phyloP scores from a whole-genome alignment of 92 coral and sea anemone genomes.

The Phymanthus crucifer region DNA sequence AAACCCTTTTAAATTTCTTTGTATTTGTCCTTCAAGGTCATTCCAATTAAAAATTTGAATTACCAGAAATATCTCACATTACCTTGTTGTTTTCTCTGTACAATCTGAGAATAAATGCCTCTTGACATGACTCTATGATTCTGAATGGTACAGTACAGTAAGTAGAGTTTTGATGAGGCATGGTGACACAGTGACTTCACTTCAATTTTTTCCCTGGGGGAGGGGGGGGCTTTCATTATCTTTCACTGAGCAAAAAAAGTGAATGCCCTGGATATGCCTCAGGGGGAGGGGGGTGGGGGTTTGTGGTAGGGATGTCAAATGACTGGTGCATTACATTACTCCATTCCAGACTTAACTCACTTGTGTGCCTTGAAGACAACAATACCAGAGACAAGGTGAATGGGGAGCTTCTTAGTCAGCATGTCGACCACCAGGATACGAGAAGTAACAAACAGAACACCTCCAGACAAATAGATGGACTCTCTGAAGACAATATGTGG shows the following conservation, averaged over 20 bases:
- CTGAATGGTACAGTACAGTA: no score
- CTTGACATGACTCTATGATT: conserved; percentile 97
- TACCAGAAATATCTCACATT: neutral
- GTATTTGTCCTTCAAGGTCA: no score
- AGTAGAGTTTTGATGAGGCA: no score
- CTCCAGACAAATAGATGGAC: conserved; percentile 80
- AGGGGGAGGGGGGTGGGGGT: no score
- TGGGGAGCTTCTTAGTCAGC: conserved; percentile 88
- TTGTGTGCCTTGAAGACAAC: conserved; percentile 93
- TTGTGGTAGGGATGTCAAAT: no score
- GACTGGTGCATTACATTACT: neutral
- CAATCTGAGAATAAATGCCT: conserved; percentile 89
- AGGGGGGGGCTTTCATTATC: no score
- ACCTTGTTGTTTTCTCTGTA: conserved; percentile 96
- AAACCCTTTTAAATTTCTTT: neutral
- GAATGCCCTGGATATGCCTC: no score
- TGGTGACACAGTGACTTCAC: no score
- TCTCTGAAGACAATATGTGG: conserved; percentile 45
- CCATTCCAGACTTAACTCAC: conserved; percentile 47
- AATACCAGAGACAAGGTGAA: conserved; percentile 90
- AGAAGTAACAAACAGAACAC: conserved; percentile 95
- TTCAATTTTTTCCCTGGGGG: no score
- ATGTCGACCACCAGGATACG: conserved; percentile 93
- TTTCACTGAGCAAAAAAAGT: no score
- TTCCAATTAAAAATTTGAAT: neutral